phyloP scores from a whole-genome alignment of 2,113 vertebrate species.

The Ictalurus furcatus region DNA sequence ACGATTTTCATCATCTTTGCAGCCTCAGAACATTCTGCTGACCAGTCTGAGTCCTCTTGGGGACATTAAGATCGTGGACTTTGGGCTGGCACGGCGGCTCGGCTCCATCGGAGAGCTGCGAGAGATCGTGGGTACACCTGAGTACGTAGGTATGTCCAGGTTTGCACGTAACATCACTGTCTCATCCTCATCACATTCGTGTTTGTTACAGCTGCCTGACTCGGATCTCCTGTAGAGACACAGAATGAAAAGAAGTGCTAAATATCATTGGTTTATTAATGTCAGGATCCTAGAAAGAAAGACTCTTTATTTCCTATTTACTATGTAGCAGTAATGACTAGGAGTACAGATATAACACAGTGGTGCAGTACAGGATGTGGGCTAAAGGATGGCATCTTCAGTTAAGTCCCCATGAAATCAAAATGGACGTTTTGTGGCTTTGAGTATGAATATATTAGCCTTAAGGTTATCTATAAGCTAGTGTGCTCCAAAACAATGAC shows the following conservation, averaged over 20 bases:
- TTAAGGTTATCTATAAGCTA: too few species aligned
- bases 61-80: conserved; percentile 96
- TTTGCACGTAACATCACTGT: background rate
- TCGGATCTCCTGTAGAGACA: background rate
- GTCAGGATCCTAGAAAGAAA: too few species aligned
- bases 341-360: background rate
- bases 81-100: conserved; percentile 90
- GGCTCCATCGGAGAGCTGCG: conserved; percentile 82
- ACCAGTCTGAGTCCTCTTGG: conserved; percentile 85
- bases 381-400: background rate
- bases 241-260: too few species aligned
- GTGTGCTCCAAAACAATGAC: too few species aligned
- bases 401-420: too few species aligned
- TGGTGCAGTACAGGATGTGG: background rate
- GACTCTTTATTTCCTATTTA: too few species aligned
- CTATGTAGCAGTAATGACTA: background rate
- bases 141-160: conserved; percentile 86
- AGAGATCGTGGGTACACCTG: conserved; percentile 94
- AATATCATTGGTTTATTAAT: too few species aligned
- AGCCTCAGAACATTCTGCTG: conserved; percentile 96
- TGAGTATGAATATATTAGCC: too few species aligned
- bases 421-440: too few species aligned
- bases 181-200: background rate
- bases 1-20: conserved; percentile 14
- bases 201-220: background rate